phyloP scores from a whole-genome alignment of 2,797 vertebrate genomes.

The Peromyscus attwateri region DNA sequence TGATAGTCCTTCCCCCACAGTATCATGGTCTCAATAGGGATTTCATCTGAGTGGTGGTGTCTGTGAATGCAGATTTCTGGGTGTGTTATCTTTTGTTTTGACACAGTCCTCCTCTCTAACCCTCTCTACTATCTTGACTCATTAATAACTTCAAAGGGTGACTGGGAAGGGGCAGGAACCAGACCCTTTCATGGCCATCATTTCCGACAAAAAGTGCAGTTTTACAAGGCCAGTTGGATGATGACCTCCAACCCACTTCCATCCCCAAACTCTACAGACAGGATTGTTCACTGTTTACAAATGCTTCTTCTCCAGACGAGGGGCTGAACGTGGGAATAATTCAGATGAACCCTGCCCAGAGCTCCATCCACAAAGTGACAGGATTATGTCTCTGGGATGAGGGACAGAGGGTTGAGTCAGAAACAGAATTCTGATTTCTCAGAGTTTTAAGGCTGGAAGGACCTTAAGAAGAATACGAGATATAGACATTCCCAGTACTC shows the following conservation, averaged over 20 bases:
- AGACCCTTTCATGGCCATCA: neutral
- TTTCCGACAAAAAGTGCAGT: conserved; percentile 20
- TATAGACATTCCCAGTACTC: neutral
- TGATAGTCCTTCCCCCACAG: neutral
- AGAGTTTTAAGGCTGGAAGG: conserved; percentile 1
- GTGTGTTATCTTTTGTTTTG: neutral
- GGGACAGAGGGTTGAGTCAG: neutral
- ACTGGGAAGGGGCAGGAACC: neutral
- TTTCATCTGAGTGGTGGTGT: neutral
- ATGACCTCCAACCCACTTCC: conserved; percentile 15
- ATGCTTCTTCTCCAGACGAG: neutral
- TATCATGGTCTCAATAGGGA: neutral
- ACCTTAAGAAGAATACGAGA: conserved; percentile 21
- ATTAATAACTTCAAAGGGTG: neutral
- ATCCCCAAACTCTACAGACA: neutral
- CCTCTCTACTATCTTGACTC: neutral
- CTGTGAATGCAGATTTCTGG: neutral
- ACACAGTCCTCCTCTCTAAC: neutral
- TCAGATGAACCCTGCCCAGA: neutral
- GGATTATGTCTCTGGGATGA: neutral
- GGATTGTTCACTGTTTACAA: neutral
- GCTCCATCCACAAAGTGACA: neutral
- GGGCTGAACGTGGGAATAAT: neutral
- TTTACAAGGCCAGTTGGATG: conserved; percentile 28
- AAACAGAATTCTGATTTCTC: conserved; percentile 59